These are phyloP conservation scores for Pangasius djambal DNA, from an alignment of 2,797 vertebrate genomes.

Conservation along the genomic window DNA sequence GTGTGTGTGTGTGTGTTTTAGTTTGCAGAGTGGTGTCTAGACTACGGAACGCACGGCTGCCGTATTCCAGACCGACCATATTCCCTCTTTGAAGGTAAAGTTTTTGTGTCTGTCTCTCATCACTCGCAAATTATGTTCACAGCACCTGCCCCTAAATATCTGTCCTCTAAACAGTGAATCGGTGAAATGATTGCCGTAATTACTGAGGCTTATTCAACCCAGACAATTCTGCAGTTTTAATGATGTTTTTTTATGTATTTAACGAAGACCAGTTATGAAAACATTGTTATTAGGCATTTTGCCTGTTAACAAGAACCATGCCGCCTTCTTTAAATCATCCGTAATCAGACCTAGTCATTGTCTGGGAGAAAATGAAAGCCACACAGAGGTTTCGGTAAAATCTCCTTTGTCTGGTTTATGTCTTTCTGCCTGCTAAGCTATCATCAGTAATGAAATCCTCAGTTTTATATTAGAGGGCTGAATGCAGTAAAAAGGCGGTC, in stretches of 20 bases:
- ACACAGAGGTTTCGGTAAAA: constrained; percentile 4
- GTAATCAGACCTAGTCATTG: constrained; percentile 12
- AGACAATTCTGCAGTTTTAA: neutral
- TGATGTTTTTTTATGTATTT: constrained; percentile 11
- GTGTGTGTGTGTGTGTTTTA: constrained; percentile 56
- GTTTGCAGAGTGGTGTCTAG: constrained; percentile 99
- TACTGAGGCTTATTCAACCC: neutral
- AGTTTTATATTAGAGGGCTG: neutral
- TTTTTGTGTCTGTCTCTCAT: neutral
- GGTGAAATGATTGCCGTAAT: neutral
- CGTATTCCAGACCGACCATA: constrained; percentile 96
- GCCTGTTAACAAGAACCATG: neutral
- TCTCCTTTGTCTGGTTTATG: constrained; percentile 7
- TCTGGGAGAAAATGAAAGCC: constrained; percentile 17
- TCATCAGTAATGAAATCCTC: constrained; percentile 24
- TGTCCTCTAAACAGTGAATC: neutral
- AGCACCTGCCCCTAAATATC: constrained; percentile 5
- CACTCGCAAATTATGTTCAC: neutral
- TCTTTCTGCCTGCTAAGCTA: neutral
- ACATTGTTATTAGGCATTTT: neutral
- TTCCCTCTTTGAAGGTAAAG: constrained; percentile 96
- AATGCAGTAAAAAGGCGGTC: neutral
- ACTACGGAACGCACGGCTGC: constrained; percentile 93
- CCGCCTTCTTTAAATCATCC: neutral
- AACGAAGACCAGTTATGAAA: neutral